phyloP scores from a whole-genome alignment of 1,140 invertebrate species.

The Psilanteris sp. region DNA sequence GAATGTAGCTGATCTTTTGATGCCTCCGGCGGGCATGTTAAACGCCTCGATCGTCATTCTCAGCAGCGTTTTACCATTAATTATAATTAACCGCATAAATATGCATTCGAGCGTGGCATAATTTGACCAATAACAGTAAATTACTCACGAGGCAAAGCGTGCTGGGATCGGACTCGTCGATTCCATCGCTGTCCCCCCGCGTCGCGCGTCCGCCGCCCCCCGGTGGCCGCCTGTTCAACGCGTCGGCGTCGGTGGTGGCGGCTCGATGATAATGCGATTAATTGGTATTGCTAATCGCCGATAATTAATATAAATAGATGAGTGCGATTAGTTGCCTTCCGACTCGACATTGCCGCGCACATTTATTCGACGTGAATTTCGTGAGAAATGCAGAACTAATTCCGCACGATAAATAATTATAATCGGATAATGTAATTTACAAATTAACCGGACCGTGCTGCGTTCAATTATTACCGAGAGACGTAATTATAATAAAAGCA shows the following conservation, averaged over 20 bases:
- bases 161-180: conserved; percentile 62
- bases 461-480: conserved; percentile 63
- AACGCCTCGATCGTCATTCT: conserved; percentile 73
- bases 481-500: conserved; percentile 66
- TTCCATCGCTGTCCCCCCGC: conserved; percentile 20
- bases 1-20: conserved; percentile 60
- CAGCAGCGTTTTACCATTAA: conserved; percentile 79
- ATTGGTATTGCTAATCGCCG: conserved; percentile 80
- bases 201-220: conserved; percentile 14
- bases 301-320: conserved; percentile 81
- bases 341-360: conserved; percentile 62
- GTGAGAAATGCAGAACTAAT: conserved; percentile 66
- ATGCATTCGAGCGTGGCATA: conserved; percentile 79
- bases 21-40: conserved; percentile 63
- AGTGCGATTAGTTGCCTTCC: conserved; percentile 74
- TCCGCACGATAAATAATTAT: conserved; percentile 67
- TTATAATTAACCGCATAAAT: conserved; percentile 80
- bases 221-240: conserved; percentile 52
- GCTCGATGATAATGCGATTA: conserved; percentile 79
- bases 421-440: conserved; percentile 68
- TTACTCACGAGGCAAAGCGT: conserved; percentile 75
- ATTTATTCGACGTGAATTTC: conserved; percentile 62
- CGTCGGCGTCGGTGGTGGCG: conserved; percentile 61
- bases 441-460: conserved; percentile 62
- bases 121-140: conserved; percentile 81